phyloP scores from a whole-genome alignment of 2,113 vertebrate species.

The Pyxicephalus adspersus region DNA sequence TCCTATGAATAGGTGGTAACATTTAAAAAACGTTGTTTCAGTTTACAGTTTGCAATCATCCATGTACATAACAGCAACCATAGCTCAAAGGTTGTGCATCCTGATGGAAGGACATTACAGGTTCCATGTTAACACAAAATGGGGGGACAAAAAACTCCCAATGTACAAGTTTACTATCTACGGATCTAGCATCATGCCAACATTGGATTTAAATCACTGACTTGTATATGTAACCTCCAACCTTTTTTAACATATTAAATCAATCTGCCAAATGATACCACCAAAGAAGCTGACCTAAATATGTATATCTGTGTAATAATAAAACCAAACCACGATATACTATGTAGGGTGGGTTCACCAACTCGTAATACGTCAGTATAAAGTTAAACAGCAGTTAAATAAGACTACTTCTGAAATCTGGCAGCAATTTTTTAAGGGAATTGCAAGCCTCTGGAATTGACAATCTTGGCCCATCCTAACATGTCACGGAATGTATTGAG shows the following conservation, averaged over 20 bases:
- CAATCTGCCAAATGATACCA: neutral
- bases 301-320: neutral
- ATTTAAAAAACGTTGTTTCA: too few relatives aligned
- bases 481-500: conserved; percentile 23
- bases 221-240: neutral
- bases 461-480: conserved; percentile 21
- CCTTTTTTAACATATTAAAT: neutral
- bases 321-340: neutral
- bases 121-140: too few relatives aligned
- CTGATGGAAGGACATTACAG: too few relatives aligned
- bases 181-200: too few relatives aligned
- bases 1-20: too few relatives aligned
- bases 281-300: neutral
- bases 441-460: conserved; percentile 21
- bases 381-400: conserved; percentile 10
- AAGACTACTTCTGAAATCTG: conserved; percentile 6
- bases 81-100: too few relatives aligned
- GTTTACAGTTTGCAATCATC: neutral
- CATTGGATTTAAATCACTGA: neutral
- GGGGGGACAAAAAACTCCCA: too few relatives aligned
- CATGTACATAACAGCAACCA: too few relatives aligned
- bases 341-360: neutral
- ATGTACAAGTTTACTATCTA: too few relatives aligned
- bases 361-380: neutral
- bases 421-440: conserved; percentile 15